Conservation (phyloP, 2,113 vertebrate species). For the Rhipidura dahli region DNA sequence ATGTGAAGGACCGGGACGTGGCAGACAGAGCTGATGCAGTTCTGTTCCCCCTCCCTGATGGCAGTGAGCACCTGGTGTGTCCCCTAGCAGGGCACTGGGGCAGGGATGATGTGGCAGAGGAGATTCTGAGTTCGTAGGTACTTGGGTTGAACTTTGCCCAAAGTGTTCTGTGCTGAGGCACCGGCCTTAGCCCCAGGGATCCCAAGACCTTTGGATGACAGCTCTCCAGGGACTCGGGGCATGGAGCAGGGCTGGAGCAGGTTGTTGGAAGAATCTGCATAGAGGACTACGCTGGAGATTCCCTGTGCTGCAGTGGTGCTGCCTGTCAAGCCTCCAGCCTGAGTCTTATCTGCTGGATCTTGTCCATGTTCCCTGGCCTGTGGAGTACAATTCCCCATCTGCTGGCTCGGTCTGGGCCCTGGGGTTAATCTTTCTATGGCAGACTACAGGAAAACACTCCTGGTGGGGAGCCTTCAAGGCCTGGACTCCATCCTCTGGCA, state of each 20-base stretch:
- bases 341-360: background rate
- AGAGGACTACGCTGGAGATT: background rate
- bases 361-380: background rate
- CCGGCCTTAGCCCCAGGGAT: background rate
- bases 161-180: background rate
- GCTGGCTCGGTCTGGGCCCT: fast-evolving
- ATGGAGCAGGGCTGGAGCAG: background rate
- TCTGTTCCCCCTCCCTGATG: fast-evolving
- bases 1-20: fast-evolving
- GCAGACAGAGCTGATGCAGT: background rate
- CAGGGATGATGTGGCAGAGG: background rate
- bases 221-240: fast-evolving
- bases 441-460: background rate
- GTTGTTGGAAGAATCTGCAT: background rate
- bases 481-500: background rate
- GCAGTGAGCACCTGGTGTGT: background rate
- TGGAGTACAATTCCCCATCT: background rate
- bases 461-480: background rate
- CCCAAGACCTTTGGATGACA: background rate
- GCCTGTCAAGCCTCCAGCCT: background rate
- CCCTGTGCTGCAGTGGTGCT: fast-evolving
- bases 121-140: background rate
- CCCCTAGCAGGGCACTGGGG: background rate
- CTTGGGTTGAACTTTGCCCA: background rate
- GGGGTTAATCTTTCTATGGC: background rate